These are phyloP conservation scores for Leucopternis melanops DNA, from an alignment of 2,113 vertebrate genomes.

Conservation along the genomic window DNA sequence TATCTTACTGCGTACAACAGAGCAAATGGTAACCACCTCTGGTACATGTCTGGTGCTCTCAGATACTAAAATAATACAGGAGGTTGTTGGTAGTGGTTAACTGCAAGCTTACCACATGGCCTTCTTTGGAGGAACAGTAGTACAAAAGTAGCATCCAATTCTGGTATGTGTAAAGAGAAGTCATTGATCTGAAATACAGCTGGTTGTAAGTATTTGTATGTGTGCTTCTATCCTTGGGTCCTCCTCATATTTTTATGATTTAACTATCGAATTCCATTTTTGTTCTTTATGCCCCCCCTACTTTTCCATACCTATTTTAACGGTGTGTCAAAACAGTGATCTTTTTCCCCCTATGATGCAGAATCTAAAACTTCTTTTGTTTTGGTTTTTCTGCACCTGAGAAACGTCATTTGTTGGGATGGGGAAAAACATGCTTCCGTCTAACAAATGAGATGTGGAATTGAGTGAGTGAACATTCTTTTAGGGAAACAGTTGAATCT, in stretches of 20 bases:
- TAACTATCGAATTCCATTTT: not conserved
- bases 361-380: not conserved
- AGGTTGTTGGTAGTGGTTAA: not conserved
- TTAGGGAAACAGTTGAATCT: not conserved
- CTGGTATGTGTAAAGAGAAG: not conserved
- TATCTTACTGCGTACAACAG: not conserved
- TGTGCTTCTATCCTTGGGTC: not conserved
- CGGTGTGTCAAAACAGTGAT: not conserved
- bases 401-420: not conserved
- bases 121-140: not conserved
- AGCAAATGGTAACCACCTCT: not conserved
- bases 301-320: not conserved
- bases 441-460: not conserved
- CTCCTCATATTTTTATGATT: not conserved
- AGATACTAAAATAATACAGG: not conserved
- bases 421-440: not conserved
- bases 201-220: not conserved
- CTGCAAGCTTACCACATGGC: not conserved
- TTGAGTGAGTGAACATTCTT: not conserved
- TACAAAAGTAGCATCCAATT: not conserved
- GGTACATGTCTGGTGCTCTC: not conserved
- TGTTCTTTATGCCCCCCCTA: not conserved
- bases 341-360: not conserved
- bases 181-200: not conserved
- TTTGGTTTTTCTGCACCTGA: not conserved